Evolutionary conservation across 2,888 invertebrate species (phyloP).

Genomic region (Trichogramma dendrolimi): DNA sequence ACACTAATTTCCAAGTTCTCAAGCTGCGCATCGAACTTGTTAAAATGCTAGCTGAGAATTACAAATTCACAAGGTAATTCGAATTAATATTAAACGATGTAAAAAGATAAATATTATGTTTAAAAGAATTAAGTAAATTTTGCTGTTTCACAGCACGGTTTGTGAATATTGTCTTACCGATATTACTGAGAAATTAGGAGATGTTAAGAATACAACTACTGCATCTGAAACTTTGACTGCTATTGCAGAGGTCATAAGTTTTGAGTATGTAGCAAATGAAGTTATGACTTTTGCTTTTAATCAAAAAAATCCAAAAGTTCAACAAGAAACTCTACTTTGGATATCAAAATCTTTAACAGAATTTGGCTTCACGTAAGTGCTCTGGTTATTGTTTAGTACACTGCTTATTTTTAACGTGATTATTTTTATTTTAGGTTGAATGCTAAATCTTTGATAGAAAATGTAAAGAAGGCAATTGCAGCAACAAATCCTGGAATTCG

Average conservation of each 20-base stretch:
- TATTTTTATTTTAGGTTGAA: constrained; percentile 56
- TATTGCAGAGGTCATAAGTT: constrained; percentile 72
- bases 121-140: constrained; percentile 2
- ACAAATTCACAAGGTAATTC: constrained; percentile 64
- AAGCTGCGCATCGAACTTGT: constrained; percentile 78
- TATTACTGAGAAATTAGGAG: constrained; percentile 79
- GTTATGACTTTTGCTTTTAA: constrained; percentile 71
- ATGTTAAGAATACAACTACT: constrained; percentile 69
- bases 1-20: constrained; percentile 87
- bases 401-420: not conserved
- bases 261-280: constrained; percentile 71
- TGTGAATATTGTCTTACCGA: constrained; percentile 75
- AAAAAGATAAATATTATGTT: not conserved
- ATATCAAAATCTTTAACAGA: constrained; percentile 73
- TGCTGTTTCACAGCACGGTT: constrained; percentile 57
- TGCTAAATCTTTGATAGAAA: constrained; percentile 69
- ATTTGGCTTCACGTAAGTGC: constrained; percentile 77
- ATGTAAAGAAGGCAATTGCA: constrained; percentile 76
- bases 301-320: constrained; percentile 89
- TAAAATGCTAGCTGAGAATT: constrained; percentile 72
- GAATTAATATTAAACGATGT: not conserved
- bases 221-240: constrained; percentile 70
- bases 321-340: constrained; percentile 81
- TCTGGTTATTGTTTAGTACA: not conserved
- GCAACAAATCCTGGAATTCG: constrained; percentile 84